Evolutionary conservation across 2,113 vertebrate species (phyloP).

Genomic region (Sceloporus tristichus): DNA sequence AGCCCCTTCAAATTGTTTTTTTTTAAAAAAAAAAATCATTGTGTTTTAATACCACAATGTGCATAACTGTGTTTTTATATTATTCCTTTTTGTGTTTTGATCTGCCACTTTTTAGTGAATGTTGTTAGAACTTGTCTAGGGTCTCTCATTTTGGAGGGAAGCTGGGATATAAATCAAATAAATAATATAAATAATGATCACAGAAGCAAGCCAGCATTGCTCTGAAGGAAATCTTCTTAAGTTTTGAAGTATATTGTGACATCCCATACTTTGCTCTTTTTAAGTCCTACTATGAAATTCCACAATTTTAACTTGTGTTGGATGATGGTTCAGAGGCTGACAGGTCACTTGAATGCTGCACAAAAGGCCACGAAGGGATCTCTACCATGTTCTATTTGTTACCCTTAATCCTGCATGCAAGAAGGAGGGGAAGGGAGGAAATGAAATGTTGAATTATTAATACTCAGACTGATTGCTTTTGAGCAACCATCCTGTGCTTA

Average conservation of each 20-base stretch:
- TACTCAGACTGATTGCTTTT: slow-evolving; percentile 16
- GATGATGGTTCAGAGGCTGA: slow-evolving; percentile 3
- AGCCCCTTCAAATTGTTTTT: too few relatives aligned
- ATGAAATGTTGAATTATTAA: slow-evolving; percentile 30
- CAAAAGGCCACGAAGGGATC: background rate
- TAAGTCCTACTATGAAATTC: fast-evolving
- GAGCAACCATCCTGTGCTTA: slow-evolving; percentile 24
- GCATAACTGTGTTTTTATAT: too few relatives aligned
- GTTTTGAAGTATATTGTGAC: background rate
- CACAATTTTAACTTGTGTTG: background rate
- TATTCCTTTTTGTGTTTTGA: too few relatives aligned
- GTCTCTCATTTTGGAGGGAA: too few relatives aligned
- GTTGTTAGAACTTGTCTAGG: too few relatives aligned
- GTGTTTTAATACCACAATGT: too few relatives aligned
- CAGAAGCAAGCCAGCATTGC: background rate
- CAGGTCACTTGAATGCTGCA: background rate
- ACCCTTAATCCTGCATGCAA: slow-evolving; percentile 37
- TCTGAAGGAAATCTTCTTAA: slow-evolving; percentile 5
- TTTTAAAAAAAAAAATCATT: too few relatives aligned
- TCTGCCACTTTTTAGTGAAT: too few relatives aligned
- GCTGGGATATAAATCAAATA: too few relatives aligned
- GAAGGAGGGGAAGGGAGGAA: background rate
- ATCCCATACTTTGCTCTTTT: background rate
- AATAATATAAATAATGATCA: too few relatives aligned
- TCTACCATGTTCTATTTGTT: slow-evolving; percentile 21